Evolutionary conservation across 23 tunicate genomes (phyloP), one percentile per base, ranked within the genome.

Genomic region (Trididemnum miniatum): DNA sequence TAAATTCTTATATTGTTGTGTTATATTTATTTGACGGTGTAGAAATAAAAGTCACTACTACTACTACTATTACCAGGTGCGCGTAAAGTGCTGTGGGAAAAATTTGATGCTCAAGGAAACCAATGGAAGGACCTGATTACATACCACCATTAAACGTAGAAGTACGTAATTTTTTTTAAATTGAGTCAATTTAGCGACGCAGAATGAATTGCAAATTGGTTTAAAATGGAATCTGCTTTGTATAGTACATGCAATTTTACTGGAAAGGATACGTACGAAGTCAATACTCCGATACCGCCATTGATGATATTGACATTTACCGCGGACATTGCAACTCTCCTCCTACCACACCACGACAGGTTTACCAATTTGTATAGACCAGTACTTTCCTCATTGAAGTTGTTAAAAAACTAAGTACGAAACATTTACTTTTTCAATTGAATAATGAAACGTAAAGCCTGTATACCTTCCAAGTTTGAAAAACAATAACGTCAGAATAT

Each of bases 311-410:
- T 31, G 49, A 57, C 4, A 76, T 75, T 0, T 20, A 71, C 20
- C 86, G 92, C 2, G 91, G 91, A 60, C 87, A 92, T 49, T 85
- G 85, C 9, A 80, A 79, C 69, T 83, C 97, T 23, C 92, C 91
- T 9, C 97, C 97, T 2, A 51, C 44, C 9, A 44, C 54, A 44
- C 54, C 54, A 44, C 54, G 12, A 44, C n/a, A n/a, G n/a, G n/a
- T n/a, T 9, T 15, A 44, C 54, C 54, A 44, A 44, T 15, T 7
- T 15, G 15, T 7, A 15, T 9, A 44, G 12, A 9, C 54, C 9
- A 7, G 9, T 7, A 7, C 15, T n/a, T n/a, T n/a, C n/a, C n/a
- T n/a, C n/a, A n/a, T n/a, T n/a, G n/a, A n/a, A n/a, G n/a, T n/a
- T n/a, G n/a, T n/a, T n/a, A n/a, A n/a, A n/a, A n/a, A n/a, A n/a